A percentile compares a stretch with the other conserved stretches of the same genome.
Conservation (phyloP, 2,888 invertebrate species). For the Drosophila hamatofila region DNA sequence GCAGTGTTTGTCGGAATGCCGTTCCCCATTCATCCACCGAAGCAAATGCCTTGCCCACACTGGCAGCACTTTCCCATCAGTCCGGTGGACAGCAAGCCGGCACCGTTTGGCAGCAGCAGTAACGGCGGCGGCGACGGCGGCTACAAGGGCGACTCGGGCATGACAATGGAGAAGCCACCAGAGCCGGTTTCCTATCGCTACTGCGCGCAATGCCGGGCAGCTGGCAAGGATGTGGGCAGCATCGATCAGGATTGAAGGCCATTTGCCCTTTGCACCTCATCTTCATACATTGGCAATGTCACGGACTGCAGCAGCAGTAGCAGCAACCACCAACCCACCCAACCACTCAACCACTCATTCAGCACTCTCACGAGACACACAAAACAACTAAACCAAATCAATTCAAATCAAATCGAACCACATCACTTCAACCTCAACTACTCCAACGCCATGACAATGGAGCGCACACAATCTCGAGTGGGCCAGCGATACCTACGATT, state of each 20-base stretch:
- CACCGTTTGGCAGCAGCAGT: conserved; percentile 51
- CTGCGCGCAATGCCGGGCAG: conserved; percentile 63
- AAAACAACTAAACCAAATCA: background rate
- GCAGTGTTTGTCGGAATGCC: conserved; percentile 64
- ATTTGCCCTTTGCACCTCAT: conserved; percentile 3
- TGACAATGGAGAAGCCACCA: conserved; percentile 54
- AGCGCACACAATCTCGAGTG: conserved; percentile 27
- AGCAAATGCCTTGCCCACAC: conserved; percentile 84
- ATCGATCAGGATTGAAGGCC: conserved; percentile 43
- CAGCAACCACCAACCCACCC: background rate
- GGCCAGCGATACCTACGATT: conserved; percentile 18
- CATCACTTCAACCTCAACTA: background rate
- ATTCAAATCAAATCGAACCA: background rate
- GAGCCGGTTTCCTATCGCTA: conserved; percentile 72
- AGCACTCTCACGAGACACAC: too few relatives aligned
- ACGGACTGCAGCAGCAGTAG: background rate
- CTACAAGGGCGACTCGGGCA: conserved; percentile 10
- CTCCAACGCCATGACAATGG: conserved; percentile 7
- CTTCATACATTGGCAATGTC: conserved; percentile 9
- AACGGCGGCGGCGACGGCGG: background rate
- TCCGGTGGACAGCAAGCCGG: conserved; percentile 71
- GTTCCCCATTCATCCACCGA: conserved; percentile 82
- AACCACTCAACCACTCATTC: conserved; percentile 2
- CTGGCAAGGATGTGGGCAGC: conserved; percentile 42
- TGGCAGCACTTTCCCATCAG: conserved; percentile 84